Conservation (phyloP, 2,888 invertebrate species). For the Eubasilissa splendida region DNA sequence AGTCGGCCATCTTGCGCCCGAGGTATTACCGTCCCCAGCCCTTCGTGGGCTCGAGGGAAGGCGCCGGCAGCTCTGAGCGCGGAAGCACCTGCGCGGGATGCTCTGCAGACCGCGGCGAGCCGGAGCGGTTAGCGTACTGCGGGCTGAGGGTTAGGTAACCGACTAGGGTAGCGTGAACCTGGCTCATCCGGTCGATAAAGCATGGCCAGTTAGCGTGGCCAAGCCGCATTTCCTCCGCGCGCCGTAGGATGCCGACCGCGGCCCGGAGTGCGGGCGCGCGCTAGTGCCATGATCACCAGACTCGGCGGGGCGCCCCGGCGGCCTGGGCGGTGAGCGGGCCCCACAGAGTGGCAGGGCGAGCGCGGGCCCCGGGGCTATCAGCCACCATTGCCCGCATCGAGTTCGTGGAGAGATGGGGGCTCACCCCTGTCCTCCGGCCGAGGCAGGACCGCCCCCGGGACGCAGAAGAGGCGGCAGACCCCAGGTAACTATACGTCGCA, state of each 20-base stretch:
- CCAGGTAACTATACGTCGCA: constrained; percentile 72
- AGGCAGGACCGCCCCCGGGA: constrained; percentile 93
- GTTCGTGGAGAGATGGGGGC: constrained; percentile 98
- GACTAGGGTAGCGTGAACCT: constrained; percentile 25
- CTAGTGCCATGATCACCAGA: constrained; percentile 55
- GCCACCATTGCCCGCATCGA: constrained; percentile 98
- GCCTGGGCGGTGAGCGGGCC: constrained; percentile 59
- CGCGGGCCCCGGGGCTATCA: constrained; percentile 63
- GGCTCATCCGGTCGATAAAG: constrained; percentile 44
- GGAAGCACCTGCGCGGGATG: constrained; percentile 40
- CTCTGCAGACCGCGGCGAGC: constrained; percentile 29
- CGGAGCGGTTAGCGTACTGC: neutral
- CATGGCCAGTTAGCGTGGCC: constrained; percentile 24
- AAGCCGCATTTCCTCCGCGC: constrained; percentile 44
- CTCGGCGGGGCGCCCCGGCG: constrained; percentile 55
- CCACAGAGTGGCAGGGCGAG: constrained; percentile 51
- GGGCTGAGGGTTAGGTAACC: constrained; percentile 46
- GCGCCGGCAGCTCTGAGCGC: no score
- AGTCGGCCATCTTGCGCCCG: constrained; percentile 60
- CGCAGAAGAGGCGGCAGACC: constrained; percentile 80
- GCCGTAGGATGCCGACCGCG: constrained; percentile 1
- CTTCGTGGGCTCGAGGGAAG: constrained; percentile 20
- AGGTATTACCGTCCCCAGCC: constrained; percentile 38
- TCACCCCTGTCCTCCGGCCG: constrained; percentile 97
- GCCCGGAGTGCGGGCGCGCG: constrained; percentile 13